These are phyloP conservation scores for Pygocentrus nattereri DNA, from an alignment of 2,797 vertebrate genomes.

Conservation along the genomic window DNA sequence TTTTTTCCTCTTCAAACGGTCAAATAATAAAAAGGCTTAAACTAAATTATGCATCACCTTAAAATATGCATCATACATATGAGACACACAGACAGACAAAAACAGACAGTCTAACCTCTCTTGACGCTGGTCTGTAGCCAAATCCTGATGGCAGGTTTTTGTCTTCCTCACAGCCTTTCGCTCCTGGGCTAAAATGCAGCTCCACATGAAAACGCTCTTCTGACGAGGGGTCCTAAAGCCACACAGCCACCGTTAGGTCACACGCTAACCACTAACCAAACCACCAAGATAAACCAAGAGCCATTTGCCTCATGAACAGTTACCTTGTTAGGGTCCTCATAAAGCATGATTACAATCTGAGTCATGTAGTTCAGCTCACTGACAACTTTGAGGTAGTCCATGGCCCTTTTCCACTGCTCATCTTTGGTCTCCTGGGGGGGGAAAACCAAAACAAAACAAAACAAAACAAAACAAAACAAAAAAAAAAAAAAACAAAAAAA, in stretches of 20 bases:
- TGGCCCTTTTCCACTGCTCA: constrained; percentile 90
- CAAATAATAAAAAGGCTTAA: neutral
- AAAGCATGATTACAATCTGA: constrained; percentile 92
- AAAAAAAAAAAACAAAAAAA: no score
- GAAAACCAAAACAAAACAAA: no score
- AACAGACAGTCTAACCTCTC: constrained; percentile 76
- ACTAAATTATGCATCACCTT: no score
- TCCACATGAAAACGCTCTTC: constrained; percentile 92
- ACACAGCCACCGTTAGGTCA: neutral
- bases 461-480: no score
- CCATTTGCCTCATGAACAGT: neutral
- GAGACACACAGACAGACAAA: neutral
- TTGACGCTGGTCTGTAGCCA: constrained; percentile 89
- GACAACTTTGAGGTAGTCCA: constrained; percentile 90
- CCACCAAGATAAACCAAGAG: neutral
- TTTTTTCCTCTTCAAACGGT: no score
- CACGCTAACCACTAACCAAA: neutral
- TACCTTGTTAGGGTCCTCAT: constrained; percentile 92
- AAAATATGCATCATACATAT: no score
- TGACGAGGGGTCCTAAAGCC: constrained; percentile 82
- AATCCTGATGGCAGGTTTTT: constrained; percentile 90
- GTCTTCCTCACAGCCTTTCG: constrained; percentile 91
- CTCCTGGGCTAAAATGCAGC: constrained; percentile 90
- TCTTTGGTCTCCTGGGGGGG: constrained; percentile 88
- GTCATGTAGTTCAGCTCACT: constrained; percentile 94